Percentiles rank a stretch among this genome's conserved stretches.
Evolutionary conservation across 2,113 vertebrate species (phyloP).

Genomic region (Orientallactaga bullata): DNA sequence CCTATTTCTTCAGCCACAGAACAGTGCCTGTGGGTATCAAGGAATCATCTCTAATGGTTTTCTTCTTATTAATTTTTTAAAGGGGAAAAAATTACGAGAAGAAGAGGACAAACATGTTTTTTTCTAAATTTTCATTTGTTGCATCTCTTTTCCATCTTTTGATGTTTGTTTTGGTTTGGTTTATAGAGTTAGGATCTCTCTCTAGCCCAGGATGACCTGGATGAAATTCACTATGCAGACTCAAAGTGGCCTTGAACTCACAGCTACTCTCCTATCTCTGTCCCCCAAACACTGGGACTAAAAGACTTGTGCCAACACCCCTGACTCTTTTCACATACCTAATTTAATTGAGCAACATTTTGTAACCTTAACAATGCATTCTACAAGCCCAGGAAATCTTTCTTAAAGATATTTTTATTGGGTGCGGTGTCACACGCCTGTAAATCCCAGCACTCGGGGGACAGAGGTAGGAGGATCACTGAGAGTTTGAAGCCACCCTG

Average conservation of each 20-base stretch:
- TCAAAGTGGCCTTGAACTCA: too few species aligned
- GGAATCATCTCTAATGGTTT: neutral
- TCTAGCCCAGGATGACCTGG: too few species aligned
- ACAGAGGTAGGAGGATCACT: too few species aligned
- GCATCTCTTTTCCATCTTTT: neutral
- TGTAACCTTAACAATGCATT: neutral
- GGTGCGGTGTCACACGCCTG: too few species aligned
- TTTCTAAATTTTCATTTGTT: neutral
- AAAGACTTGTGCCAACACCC: neutral
- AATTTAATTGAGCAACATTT: constrained; percentile 23
- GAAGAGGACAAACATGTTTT: neutral
- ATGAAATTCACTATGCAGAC: too few species aligned
- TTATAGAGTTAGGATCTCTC: too few species aligned
- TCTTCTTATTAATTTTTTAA: neutral
- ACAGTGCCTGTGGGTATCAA: neutral
- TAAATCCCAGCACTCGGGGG: too few species aligned
- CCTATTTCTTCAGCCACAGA: neutral
- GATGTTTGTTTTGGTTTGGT: too few species aligned
- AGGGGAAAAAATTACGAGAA: fast-evolving
- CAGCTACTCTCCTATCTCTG: too few species aligned
- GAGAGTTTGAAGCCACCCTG: too few species aligned
- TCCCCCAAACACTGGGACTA: too few species aligned
- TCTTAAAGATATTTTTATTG: too few species aligned
- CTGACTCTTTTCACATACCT: neutral
- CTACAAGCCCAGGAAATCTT: constrained; percentile 15